Percentiles rank a stretch among this genome's conserved stretches.
Conservation (phyloP, 1,140 invertebrate species). For the Caligus rogercresseyi region DNA sequence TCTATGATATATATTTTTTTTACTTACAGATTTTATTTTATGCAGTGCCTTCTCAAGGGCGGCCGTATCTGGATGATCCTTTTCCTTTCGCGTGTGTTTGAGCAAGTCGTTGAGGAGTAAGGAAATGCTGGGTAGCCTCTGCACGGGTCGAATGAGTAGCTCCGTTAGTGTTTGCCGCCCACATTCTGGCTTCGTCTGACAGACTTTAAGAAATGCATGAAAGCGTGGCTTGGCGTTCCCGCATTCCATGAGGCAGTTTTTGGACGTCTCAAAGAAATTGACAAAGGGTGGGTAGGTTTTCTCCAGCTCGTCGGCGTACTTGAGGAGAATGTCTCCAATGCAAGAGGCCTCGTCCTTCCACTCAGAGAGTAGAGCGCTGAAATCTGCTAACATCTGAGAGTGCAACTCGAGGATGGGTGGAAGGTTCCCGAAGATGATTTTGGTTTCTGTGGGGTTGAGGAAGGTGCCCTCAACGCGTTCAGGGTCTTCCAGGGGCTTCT, state of each 20-base stretch:
- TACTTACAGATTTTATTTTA: slow-evolving; percentile 50
- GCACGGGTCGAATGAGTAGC: slow-evolving; percentile 84
- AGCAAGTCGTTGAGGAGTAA: slow-evolving; percentile 69
- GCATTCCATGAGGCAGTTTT: slow-evolving; percentile 72
- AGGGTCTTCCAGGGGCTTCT: slow-evolving; percentile 70
- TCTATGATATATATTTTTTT: too few species aligned
- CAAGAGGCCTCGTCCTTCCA: slow-evolving; percentile 64
- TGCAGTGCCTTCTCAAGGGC: slow-evolving; percentile 65
- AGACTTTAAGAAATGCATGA: slow-evolving; percentile 93
- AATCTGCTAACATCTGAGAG: slow-evolving; percentile 57
- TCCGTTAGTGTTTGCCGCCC: slow-evolving; percentile 83
- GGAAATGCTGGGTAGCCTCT: slow-evolving; percentile 83
- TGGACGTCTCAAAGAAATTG: slow-evolving; percentile 92
- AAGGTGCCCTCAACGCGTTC: slow-evolving; percentile 52
- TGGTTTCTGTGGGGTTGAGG: slow-evolving; percentile 74
- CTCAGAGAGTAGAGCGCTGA: slow-evolving; percentile 44
- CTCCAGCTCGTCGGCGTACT: slow-evolving; percentile 49
- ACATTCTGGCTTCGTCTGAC: slow-evolving; percentile 61
- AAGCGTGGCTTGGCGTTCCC: slow-evolving; percentile 81
- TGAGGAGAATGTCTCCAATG: slow-evolving; percentile 69
- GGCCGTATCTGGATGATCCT: slow-evolving; percentile 54
- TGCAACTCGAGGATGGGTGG: slow-evolving; percentile 84
- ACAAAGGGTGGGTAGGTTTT: slow-evolving; percentile 93
- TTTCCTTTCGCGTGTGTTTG: slow-evolving; percentile 20
- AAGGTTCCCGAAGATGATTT: slow-evolving; percentile 89